Base-by-base conservation (phyloP, 2,113 vertebrate genomes). In the Etia nguti region DNA sequence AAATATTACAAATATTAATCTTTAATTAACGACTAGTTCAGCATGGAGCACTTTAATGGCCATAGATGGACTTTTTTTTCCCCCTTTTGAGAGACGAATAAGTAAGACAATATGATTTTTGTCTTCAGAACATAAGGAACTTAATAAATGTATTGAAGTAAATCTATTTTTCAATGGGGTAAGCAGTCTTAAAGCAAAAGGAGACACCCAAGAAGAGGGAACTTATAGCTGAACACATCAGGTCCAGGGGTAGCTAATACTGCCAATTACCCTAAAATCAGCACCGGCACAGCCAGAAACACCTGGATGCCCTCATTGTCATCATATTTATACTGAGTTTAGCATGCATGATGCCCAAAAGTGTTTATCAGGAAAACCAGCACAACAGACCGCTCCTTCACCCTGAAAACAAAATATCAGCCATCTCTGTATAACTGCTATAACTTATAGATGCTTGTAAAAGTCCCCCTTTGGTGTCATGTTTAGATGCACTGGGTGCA, bases 201-300 rank as follows among this genome's bases (percentile, higher is more conserved):
- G 68, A 73, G 1, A 20, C 24, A 10, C 70, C 41, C 15, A 20
- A 48, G 43, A 48, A 16, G 15, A 18, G 41, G 24, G 6, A 16
- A 46, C 41, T 48, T 48, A 29, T 10, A 75, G 41, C 22, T 46
- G 41, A 29, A 46, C 22, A 75, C 41, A 29, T 0, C 6, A 0
- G 2, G 2, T 48, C 41, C 22, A 75, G 68, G 22, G 13, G 68
- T 48, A 48, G 22, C 24, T 48, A 48, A 75, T 48, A 29, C 6
- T 48, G 70, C 15, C 43, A 48, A 12, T 75, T 75, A 48, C 15
- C 41, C 11, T 75, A 7, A 75, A 48, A 75, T 75, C 70, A 75
- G 24, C 41, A 75, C 43, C 1, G 9, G 26, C 24, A 48, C 26
- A 8, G 38, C 24, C 43, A 75, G 70, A 48, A 75, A 75, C 24